A percentile compares a stretch with the other conserved stretches of the same genome.
phyloP scores from a whole-genome alignment of 1,140 invertebrate genomes.

The Monochamus saltuarius region DNA sequence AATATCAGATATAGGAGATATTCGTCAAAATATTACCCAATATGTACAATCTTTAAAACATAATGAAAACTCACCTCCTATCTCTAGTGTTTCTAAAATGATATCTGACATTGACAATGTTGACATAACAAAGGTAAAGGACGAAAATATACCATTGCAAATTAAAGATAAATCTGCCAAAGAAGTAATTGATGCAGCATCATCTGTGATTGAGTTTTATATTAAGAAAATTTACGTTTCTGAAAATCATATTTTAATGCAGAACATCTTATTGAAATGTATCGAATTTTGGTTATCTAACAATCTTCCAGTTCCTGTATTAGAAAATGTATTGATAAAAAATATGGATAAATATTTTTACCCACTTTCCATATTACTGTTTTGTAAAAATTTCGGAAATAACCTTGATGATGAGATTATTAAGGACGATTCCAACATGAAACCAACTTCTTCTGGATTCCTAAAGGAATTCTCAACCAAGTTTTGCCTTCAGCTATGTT shows the following conservation, averaged over 20 bases:
- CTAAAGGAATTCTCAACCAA: slow-evolving; percentile 51
- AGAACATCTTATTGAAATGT: slow-evolving; percentile 50
- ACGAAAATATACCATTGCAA: slow-evolving; percentile 28
- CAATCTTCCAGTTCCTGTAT: slow-evolving; percentile 49
- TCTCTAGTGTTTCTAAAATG: slow-evolving; percentile 42
- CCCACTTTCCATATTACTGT: slow-evolving; percentile 53
- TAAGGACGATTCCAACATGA: slow-evolving; percentile 33
- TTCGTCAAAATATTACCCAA: slow-evolving; percentile 45
- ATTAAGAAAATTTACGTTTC: slow-evolving; percentile 46
- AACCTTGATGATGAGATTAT: slow-evolving; percentile 41
- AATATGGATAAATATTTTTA: slow-evolving; percentile 55
- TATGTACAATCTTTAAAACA: slow-evolving; percentile 47
- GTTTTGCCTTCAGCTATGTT: slow-evolving; percentile 51
- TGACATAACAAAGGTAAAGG: slow-evolving; percentile 22
- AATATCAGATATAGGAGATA: slow-evolving; percentile 41
- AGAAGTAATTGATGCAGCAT: slow-evolving; percentile 45
- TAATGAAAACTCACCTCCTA: slow-evolving; percentile 40
- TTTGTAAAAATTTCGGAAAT: slow-evolving; percentile 52
- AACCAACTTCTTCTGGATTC: slow-evolving; percentile 45
- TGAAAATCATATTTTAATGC: slow-evolving; percentile 51
- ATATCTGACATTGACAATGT: slow-evolving; percentile 30
- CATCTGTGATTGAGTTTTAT: slow-evolving; percentile 46
- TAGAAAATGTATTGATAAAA: slow-evolving; percentile 52
- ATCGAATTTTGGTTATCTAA: slow-evolving; percentile 54
- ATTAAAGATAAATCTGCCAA: slow-evolving; percentile 40